A percentile compares a stretch with the other conserved stretches of the same genome.
Conservation (phyloP, 1,140 invertebrate genomes). For the Tetramorium alpestre region DNA sequence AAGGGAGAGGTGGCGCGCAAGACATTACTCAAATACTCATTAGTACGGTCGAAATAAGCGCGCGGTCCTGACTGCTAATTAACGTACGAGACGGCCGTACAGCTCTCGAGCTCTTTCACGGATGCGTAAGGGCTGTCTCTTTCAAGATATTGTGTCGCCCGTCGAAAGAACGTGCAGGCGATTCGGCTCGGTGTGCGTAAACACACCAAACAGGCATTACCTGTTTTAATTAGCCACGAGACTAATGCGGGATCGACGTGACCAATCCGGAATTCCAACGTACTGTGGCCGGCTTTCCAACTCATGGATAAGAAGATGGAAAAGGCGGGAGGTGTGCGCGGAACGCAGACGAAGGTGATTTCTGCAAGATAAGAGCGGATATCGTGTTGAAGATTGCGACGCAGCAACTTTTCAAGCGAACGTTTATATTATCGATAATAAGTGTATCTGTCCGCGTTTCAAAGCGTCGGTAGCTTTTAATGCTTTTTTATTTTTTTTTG, state of each 20-base stretch:
- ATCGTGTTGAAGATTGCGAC: conserved; percentile 57
- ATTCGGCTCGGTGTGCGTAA: conserved; percentile 32
- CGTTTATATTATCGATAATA: conserved; percentile 56
- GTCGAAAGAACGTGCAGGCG: conserved; percentile 19
- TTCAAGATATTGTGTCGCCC: conserved; percentile 38
- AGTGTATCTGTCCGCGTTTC: conserved; percentile 13
- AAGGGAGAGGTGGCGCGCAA: conserved; percentile 65
- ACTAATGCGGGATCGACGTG: conserved; percentile 74
- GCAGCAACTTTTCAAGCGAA: conserved; percentile 57
- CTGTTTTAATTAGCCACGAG: conserved; percentile 76
- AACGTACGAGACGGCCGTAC: conserved; percentile 76
- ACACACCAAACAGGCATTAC: conserved; percentile 64
- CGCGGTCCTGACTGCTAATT: conserved; percentile 80
- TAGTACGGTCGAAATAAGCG: conserved; percentile 81
- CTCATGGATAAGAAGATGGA: not conserved
- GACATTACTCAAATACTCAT: conserved; percentile 84
- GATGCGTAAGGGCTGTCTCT: conserved; percentile 4
- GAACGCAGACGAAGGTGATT: conserved; percentile 40
- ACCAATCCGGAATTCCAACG: conserved; percentile 69
- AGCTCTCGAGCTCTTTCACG: conserved; percentile 2
- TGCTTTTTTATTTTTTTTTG: not conserved
- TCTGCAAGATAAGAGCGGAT: conserved; percentile 43
- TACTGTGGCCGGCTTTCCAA: conserved; percentile 18
- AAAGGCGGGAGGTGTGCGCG: not conserved
- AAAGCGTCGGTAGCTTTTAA: conserved; percentile 36